Percentiles rank a stretch among this genome's conserved stretches.
Evolutionary conservation across 2,797 vertebrate species (phyloP).

Genomic region (Urophycis tenuis): DNA sequence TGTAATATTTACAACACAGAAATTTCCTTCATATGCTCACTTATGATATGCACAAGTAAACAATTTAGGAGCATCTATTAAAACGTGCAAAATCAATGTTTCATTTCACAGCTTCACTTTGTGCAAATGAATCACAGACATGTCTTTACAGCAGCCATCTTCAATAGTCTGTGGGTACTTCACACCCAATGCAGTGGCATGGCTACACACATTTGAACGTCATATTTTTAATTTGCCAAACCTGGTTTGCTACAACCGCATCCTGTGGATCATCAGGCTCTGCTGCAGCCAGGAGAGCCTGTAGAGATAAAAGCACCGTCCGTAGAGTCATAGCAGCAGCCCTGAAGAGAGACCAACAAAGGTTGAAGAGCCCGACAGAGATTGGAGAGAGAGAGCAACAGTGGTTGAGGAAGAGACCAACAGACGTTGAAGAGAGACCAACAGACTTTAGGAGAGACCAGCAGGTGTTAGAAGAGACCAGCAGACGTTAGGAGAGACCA

Average conservation of each 20-base stretch:
- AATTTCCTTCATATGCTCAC: too few relatives aligned
- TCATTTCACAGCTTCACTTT: too few relatives aligned
- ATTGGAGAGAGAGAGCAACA: not conserved
- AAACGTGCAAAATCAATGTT: too few relatives aligned
- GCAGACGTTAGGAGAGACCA: not conserved
- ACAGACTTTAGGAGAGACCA: too few relatives aligned
- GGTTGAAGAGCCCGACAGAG: not conserved
- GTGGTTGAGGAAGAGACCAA: not conserved
- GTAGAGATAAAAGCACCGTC: constrained; percentile 96
- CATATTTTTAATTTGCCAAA: constrained; percentile 39
- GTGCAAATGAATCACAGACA: too few relatives aligned
- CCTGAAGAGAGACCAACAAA: constrained; percentile 61
- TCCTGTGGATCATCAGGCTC: constrained; percentile 98
- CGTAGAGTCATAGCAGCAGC: constrained; percentile 98
- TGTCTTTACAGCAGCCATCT: too few relatives aligned
- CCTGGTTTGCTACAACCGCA: constrained; percentile 98
- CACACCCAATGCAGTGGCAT: not conserved
- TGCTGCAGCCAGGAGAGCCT: constrained; percentile 94
- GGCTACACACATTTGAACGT: not conserved
- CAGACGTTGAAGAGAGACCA: too few relatives aligned
- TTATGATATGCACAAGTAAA: too few relatives aligned
- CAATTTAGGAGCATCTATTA: too few relatives aligned
- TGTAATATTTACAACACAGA: not conserved
- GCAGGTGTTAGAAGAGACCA: too few relatives aligned
- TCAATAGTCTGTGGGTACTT: not conserved